A percentile compares a stretch with the other conserved stretches of the same genome.
Evolutionary conservation across 2,888 invertebrate genomes (phyloP).

Genomic region (Macrosoma leucophasiata): DNA sequence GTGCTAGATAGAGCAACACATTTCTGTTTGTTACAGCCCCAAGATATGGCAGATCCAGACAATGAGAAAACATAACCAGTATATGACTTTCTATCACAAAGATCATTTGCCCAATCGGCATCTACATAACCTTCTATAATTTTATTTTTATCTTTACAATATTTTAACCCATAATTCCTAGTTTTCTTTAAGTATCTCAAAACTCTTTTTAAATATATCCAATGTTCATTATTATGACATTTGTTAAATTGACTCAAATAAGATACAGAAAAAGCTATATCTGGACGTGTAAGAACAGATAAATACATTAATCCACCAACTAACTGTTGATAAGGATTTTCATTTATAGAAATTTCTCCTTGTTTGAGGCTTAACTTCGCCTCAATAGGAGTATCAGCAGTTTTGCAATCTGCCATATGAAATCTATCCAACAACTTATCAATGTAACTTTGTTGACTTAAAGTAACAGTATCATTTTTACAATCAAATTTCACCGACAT

Average conservation of each 20-base stretch:
- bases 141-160: constrained; percentile 3
- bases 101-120: constrained; percentile 16
- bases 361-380: constrained; percentile 10
- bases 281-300: constrained; percentile 12
- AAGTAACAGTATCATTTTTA: constrained; percentile 13
- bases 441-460: constrained; percentile 17
- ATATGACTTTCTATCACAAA: constrained; percentile 17
- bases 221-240: constrained; percentile 14
- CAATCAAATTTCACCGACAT: constrained; percentile 17
- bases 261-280: no score
- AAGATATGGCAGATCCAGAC: constrained; percentile 13
- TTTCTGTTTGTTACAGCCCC: constrained; percentile 16
- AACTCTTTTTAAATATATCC: constrained; percentile 14
- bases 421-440: constrained; percentile 16
- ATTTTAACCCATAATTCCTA: constrained; percentile 13
- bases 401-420: constrained; percentile 16
- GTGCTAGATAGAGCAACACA: constrained; percentile 11
- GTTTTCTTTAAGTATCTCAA: no score
- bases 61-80: constrained; percentile 13
- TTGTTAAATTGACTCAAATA: no score
- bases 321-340: constrained; percentile 12
- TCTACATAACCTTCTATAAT: constrained; percentile 12
- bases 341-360: constrained; percentile 12
- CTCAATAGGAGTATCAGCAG: constrained; percentile 17
- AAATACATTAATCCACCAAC: constrained; percentile 19